Percentiles rank a stretch among this genome's conserved stretches.
These are phyloP conservation scores for Acipenser oxyrinchus DNA, from an alignment of 2,797 vertebrate species.

Conservation along the genomic window DNA sequence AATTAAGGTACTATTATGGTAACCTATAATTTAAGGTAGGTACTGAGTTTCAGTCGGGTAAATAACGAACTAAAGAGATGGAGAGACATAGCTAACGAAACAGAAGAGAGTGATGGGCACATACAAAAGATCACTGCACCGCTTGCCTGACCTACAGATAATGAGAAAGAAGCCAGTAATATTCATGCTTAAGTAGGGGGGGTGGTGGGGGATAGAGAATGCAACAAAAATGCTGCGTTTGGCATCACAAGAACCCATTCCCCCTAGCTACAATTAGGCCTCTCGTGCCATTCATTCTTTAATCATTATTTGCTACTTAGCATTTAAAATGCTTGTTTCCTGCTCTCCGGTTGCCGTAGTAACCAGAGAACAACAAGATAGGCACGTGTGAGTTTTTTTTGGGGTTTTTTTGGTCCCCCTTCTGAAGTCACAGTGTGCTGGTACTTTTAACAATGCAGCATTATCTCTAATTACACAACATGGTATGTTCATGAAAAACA, in stretches of 20 bases:
- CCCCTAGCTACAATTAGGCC: neutral
- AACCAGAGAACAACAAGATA: constrained; percentile 13
- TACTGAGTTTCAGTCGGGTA: no score
- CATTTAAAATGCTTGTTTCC: constrained; percentile 27
- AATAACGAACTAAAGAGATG: no score
- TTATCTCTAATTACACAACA: neutral
- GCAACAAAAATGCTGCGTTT: neutral
- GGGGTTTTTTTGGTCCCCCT: neutral
- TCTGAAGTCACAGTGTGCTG: neutral
- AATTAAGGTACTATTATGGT: no score
- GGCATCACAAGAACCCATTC: constrained; percentile 5
- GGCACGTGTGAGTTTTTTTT: neutral
- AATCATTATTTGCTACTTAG: constrained; percentile 29
- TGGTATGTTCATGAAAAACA: no score
- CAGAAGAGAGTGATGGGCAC: neutral
- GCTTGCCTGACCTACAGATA: constrained; percentile 16
- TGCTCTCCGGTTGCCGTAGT: constrained; percentile 13
- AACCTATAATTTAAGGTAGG: no score
- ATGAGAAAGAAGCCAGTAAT: neutral
- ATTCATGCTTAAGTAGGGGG: neutral
- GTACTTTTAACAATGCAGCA: constrained; percentile 21
- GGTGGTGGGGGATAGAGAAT: neutral
- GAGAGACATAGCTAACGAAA: no score
- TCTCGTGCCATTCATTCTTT: constrained; percentile 4
- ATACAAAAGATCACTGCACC: constrained; percentile 9